Percentiles rank a stretch among this genome's conserved stretches.
Conservation (phyloP, 2,888 invertebrate genomes). For the Masnerella sp. region DNA sequence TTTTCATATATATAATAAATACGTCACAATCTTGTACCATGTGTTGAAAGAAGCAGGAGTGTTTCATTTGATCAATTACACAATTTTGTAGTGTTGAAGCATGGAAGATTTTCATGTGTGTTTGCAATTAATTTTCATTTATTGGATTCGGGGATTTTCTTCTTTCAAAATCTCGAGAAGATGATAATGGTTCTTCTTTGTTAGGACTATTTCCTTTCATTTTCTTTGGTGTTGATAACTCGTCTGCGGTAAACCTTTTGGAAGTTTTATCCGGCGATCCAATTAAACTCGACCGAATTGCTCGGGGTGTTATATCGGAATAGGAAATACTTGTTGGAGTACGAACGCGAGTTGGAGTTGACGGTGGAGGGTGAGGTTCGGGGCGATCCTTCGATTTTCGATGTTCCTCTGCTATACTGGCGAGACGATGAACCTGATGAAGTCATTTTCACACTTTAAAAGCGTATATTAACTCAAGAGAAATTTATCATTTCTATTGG, state of each 20-base stretch:
- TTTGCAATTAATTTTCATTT: slow-evolving; percentile 25
- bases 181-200: slow-evolving; percentile 43
- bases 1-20: too few species aligned
- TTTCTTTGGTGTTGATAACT: slow-evolving; percentile 24
- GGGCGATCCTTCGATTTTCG: slow-evolving; percentile 43
- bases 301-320: slow-evolving; percentile 69
- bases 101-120: not conserved
- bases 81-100: not conserved
- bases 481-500: too few species aligned
- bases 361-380: slow-evolving; percentile 70
- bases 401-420: slow-evolving; percentile 38
- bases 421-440: slow-evolving; percentile 18
- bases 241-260: slow-evolving; percentile 40
- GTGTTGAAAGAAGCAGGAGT: too few species aligned
- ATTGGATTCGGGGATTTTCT: slow-evolving; percentile 20
- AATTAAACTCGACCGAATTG: slow-evolving; percentile 67
- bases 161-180: slow-evolving; percentile 29
- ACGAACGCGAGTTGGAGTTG: slow-evolving; percentile 69
- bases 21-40: too few species aligned
- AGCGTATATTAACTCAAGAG: too few species aligned
- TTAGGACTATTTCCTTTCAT: slow-evolving; percentile 22
- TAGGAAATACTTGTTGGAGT: slow-evolving; percentile 62
- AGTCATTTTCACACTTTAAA: too few species aligned
- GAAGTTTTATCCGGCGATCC: slow-evolving; percentile 64
- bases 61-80: too few species aligned